Percentiles rank a stretch among this genome's conserved stretches.
Evolutionary conservation across 2,113 vertebrate species (phyloP).

Genomic region (Pterocles burchelli): DNA sequence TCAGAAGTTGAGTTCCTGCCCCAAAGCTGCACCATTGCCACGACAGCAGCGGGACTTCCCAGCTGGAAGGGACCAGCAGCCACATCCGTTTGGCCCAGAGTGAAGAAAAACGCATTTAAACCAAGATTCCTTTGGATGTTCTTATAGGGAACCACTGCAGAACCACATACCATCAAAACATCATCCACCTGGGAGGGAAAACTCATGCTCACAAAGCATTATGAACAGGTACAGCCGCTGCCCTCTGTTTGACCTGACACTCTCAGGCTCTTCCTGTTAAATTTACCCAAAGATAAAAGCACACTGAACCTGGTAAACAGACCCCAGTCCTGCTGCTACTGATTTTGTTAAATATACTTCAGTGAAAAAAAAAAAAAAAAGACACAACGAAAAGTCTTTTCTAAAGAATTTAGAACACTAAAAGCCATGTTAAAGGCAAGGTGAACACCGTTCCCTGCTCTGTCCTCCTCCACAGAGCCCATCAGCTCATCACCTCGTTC

Average conservation of each 20-base stretch:
- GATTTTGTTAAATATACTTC: not conserved
- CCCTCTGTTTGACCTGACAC: rapidly evolving
- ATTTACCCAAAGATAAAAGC: too few relatives aligned
- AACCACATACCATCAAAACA: not conserved
- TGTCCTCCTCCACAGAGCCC: not conserved
- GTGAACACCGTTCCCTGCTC: too few relatives aligned
- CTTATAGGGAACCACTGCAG: not conserved
- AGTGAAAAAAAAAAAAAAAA: not conserved
- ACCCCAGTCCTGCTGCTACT: too few relatives aligned
- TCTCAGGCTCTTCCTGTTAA: not conserved
- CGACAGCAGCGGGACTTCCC: not conserved
- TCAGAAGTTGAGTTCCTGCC: not conserved
- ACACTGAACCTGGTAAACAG: too few relatives aligned
- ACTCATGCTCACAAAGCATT: not conserved
- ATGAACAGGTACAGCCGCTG: not conserved
- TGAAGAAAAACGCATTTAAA: rapidly evolving
- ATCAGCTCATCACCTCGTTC: not conserved
- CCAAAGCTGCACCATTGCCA: rapidly evolving
- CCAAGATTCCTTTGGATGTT: not conserved
- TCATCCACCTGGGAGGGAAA: rapidly evolving
- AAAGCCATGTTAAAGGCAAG: not conserved
- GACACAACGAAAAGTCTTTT: too few relatives aligned
- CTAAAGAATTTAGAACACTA: too few relatives aligned
- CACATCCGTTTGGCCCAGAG: not conserved
- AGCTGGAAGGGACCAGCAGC: rapidly evolving